These are phyloP conservation scores for Drosophila pectinifera DNA, from an alignment of 1,140 invertebrate genomes.

Conservation along the genomic window DNA sequence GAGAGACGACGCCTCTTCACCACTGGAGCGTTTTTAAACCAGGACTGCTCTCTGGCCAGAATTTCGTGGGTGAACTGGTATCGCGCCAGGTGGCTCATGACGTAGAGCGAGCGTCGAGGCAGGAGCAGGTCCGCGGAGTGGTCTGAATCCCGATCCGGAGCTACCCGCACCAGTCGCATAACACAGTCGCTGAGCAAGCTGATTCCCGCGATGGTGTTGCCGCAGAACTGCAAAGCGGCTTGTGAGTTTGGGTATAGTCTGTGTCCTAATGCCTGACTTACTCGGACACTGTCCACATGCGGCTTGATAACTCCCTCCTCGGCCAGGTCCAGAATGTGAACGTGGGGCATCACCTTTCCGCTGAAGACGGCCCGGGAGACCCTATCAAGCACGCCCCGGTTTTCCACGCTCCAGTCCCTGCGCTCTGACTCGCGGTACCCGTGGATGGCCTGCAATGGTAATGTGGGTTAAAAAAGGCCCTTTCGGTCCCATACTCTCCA, in stretches of 20 bases:
- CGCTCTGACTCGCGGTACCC: conserved; percentile 97
- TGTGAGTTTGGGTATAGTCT: too few species aligned
- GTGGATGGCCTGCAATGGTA: conserved; percentile 93
- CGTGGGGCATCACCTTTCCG: conserved; percentile 88
- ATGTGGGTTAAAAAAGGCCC: conserved; percentile 6
- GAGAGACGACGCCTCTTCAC: conserved; percentile 92
- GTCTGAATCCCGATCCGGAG: conserved; percentile 58
- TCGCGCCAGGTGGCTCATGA: conserved; percentile 94
- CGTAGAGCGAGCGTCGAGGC: conserved; percentile 93
- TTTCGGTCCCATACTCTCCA: not conserved
- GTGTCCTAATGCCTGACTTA: conserved; percentile 85
- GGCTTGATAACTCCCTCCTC: conserved; percentile 96
- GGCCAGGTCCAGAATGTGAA: conserved; percentile 96
- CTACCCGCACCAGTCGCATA: conserved; percentile 94
- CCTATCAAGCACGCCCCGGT: conserved; percentile 89
- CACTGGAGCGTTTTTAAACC: conserved; percentile 89
- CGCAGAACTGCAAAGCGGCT: conserved; percentile 93
- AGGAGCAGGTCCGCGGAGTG: conserved; percentile 90
- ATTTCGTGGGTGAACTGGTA: conserved; percentile 98
- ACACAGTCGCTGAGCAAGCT: conserved; percentile 94
- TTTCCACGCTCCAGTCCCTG: conserved; percentile 91
- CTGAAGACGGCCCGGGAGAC: conserved; percentile 90
- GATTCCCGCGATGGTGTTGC: conserved; percentile 96
- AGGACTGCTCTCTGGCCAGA: conserved; percentile 89
- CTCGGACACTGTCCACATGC: conserved; percentile 96